These are phyloP conservation scores for Serripes groenlandicus DNA, from an alignment of 2,888 invertebrate species.

Conservation along the genomic window DNA sequence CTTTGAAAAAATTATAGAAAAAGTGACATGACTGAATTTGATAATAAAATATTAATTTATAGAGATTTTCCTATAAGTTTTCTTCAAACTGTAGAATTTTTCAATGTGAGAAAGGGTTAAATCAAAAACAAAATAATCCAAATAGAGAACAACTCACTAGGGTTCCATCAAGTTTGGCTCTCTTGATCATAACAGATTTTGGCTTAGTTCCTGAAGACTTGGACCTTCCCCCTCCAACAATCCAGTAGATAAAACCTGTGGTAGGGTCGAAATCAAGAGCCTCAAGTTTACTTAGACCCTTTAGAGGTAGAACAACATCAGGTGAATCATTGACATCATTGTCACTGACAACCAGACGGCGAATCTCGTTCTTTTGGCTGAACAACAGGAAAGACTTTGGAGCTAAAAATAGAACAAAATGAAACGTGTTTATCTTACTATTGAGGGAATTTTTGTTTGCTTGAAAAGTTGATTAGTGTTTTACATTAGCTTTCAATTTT, in stretches of 20 bases:
- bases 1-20: too few relatives aligned
- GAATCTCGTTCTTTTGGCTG: conserved; percentile 94
- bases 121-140: neutral
- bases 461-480: too few relatives aligned
- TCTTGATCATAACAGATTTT: conserved; percentile 90
- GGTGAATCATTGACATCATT: conserved; percentile 90
- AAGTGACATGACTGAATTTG: too few relatives aligned
- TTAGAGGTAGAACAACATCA: conserved; percentile 92
- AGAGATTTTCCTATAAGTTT: too few relatives aligned
- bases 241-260: conserved; percentile 91
- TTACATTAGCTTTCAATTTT: too few relatives aligned
- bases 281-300: conserved; percentile 94
- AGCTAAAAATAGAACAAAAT: too few relatives aligned
- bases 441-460: too few relatives aligned
- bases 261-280: conserved; percentile 96
- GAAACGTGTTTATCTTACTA: too few relatives aligned
- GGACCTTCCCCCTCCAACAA: conserved; percentile 88
- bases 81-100: neutral
- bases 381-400: conserved; percentile 95
- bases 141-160: conserved; percentile 80
- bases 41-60: neutral
- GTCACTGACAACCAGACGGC: conserved; percentile 91
- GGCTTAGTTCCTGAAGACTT: conserved; percentile 4
- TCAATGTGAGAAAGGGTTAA: neutral
- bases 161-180: conserved; percentile 93